phyloP scores from a whole-genome alignment of 2,797 vertebrate species.

The Columba guinea region DNA sequence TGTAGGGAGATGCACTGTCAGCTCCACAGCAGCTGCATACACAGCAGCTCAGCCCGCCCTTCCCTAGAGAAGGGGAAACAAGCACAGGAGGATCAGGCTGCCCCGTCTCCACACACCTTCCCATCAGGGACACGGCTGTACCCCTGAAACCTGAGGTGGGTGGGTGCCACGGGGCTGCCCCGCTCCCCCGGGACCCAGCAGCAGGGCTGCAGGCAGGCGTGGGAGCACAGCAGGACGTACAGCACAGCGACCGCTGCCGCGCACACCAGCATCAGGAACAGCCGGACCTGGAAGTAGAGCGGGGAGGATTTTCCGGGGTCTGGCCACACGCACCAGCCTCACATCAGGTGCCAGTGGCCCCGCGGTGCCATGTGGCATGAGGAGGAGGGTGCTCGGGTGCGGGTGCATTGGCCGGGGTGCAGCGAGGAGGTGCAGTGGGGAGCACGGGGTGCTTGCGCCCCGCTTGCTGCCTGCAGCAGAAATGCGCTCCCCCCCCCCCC shows the following conservation, averaged over 20 bases:
- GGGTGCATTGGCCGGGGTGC: neutral
- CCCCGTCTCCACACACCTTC: slow-evolving; percentile 68
- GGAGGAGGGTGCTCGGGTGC: fast-evolving
- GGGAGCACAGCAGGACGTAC: slow-evolving; percentile 46
- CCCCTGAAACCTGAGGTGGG: slow-evolving; percentile 56
- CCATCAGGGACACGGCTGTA: slow-evolving; percentile 79
- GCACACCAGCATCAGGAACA: slow-evolving; percentile 51
- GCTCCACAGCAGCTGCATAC: neutral
- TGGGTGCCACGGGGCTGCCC: neutral
- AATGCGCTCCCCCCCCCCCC: neutral
- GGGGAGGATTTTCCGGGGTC: neutral
- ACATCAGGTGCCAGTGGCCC: fast-evolving
- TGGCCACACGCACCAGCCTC: neutral
- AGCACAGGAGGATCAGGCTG: neutral
- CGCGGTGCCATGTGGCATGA: fast-evolving
- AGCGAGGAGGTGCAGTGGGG: neutral
- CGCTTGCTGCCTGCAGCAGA: neutral
- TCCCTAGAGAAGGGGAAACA: neutral
- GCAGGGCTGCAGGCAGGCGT: neutral
- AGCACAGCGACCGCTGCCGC: neutral
- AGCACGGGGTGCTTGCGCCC: neutral
- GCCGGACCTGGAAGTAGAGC: slow-evolving; percentile 35
- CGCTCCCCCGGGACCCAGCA: neutral
- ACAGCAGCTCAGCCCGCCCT: fast-evolving
- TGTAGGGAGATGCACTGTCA: neutral